Percentiles rank a stretch among this genome's conserved stretches.
Evolutionary conservation across 2,797 vertebrate species (phyloP).

Genomic region (Esox masquinongy): DNA sequence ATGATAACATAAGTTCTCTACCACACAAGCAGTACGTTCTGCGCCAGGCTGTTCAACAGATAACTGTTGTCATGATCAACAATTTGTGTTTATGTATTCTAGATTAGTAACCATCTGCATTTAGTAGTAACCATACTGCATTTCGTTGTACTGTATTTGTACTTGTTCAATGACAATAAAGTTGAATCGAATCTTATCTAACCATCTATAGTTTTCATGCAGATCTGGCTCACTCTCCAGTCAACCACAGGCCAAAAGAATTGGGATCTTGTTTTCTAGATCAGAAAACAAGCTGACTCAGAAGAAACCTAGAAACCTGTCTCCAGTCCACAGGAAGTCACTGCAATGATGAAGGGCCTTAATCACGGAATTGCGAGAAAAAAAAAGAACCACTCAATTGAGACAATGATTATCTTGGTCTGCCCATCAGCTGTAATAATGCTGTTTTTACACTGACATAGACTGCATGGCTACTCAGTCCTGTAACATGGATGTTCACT

Average conservation of each 20-base stretch:
- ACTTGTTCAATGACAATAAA: too few species aligned
- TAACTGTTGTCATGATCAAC: slow-evolving; percentile 5
- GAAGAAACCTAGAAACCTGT: neutral
- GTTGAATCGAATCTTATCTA: too few species aligned
- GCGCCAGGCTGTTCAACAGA: slow-evolving; percentile 27
- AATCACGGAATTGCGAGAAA: too few species aligned
- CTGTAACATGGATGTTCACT: neutral
- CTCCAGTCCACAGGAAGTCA: too few species aligned
- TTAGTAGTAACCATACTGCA: too few species aligned
- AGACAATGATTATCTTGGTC: neutral
- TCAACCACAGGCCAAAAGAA: neutral
- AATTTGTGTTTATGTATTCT: slow-evolving; percentile 22
- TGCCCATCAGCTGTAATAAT: neutral
- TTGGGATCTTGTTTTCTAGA: neutral
- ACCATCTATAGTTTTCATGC: neutral
- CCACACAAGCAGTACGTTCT: slow-evolving; percentile 27
- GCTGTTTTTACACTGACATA: neutral
- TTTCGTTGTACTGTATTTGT: too few species aligned
- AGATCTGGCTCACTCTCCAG: slow-evolving; percentile 11
- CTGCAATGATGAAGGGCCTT: too few species aligned
- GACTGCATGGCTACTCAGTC: neutral
- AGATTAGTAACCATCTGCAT: slow-evolving; percentile 19
- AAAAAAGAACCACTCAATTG: too few species aligned
- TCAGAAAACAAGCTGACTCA: neutral
- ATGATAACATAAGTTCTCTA: neutral